phyloP scores from a whole-genome alignment of 2,888 invertebrate species.

The Tenodera sinensis region DNA sequence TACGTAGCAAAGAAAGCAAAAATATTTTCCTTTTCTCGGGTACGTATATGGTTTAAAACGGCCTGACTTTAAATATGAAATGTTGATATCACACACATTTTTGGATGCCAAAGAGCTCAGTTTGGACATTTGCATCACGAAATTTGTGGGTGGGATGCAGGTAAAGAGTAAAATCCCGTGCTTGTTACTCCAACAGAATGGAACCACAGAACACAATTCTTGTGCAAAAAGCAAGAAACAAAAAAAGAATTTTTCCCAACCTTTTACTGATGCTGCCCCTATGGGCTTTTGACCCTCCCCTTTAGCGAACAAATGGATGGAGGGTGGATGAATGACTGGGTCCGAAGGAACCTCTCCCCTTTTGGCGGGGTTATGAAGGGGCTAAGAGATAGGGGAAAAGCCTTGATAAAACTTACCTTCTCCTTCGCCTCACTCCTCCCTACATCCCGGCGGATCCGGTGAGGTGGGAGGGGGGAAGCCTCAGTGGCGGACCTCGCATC shows the following conservation, averaged over 20 bases:
- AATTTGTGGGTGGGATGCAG: too few species aligned
- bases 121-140: too few species aligned
- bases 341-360: neutral
- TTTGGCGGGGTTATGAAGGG: constrained; percentile 5
- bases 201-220: neutral
- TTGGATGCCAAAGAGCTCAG: too few species aligned
- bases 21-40: too few species aligned
- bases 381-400: neutral
- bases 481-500: constrained; percentile 1
- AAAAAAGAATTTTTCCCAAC: neutral
- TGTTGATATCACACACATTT: too few species aligned
- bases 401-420: constrained; percentile 6
- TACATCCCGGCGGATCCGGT: neutral
- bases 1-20: too few species aligned
- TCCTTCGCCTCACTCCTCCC: neutral
- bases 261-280: neutral
- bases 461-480: neutral
- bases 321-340: neutral
- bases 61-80: too few species aligned
- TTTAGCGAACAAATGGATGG: neutral
- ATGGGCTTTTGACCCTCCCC: neutral
- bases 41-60: too few species aligned
- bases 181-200: neutral
- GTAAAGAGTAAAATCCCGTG: too few species aligned
- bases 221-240: neutral